These are phyloP conservation scores for Sipha flava DNA, from an alignment of 1,140 invertebrate genomes.

Conservation along the genomic window DNA sequence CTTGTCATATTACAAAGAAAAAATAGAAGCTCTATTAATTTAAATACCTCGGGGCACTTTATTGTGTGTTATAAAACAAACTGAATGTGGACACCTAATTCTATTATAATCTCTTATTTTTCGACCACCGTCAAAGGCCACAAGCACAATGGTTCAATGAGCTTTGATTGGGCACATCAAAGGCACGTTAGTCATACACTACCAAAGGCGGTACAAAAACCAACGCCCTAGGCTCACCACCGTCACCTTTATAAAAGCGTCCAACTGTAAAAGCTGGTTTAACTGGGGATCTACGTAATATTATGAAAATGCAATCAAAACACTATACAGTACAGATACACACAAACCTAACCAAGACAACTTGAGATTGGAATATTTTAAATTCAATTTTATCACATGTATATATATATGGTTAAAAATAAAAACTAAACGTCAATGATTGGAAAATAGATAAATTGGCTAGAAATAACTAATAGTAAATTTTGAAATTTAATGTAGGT, in stretches of 20 bases:
- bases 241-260: constrained; percentile 28
- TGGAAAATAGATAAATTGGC: too few species aligned
- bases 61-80: not conserved
- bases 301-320: constrained; percentile 12
- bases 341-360: not conserved
- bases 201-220: not conserved
- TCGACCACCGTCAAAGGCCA: constrained; percentile 20
- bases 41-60: not conserved
- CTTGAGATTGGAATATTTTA: not conserved
- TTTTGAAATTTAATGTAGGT: too few species aligned
- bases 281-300: not conserved
- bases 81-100: not conserved
- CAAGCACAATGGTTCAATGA: constrained; percentile 15
- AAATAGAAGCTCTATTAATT: not conserved
- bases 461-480: too few species aligned
- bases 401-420: too few species aligned
- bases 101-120: constrained; percentile 26
- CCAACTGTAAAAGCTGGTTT: constrained; percentile 2
- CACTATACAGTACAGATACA: too few species aligned
- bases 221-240: not conserved
- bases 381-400: not conserved
- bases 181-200: not conserved
- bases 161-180: constrained; percentile 27
- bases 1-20: not conserved
- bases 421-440: too few species aligned